Conservation (phyloP, 2,113 vertebrate genomes). For the Okapia johnstoni region DNA sequence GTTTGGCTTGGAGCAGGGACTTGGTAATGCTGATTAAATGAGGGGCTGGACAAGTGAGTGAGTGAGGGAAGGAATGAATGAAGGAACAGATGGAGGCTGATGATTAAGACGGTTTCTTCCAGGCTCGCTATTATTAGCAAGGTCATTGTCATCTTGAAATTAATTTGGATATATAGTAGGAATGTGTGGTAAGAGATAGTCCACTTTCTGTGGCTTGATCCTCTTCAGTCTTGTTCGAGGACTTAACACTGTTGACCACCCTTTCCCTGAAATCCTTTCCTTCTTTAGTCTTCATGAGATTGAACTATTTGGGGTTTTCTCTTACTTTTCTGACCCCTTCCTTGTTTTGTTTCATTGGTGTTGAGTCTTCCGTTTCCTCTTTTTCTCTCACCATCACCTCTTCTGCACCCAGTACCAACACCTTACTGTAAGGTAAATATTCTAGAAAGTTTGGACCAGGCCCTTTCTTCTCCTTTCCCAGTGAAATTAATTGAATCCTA, state of each 20-base stretch:
- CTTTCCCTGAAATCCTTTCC: background rate
- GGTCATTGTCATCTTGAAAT: background rate
- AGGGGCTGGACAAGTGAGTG: background rate
- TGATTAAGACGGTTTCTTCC: background rate
- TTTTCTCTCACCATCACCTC: background rate
- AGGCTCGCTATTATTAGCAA: background rate
- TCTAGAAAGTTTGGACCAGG: background rate
- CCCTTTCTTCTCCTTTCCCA: background rate
- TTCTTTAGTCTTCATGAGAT: background rate
- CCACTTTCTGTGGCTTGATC: background rate
- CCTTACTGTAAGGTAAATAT: background rate
- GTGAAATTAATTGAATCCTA: background rate
- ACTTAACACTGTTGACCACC: background rate
- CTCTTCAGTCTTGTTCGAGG: background rate
- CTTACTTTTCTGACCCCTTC: background rate
- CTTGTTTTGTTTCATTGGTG: background rate
- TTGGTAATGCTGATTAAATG: background rate
- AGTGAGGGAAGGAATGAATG: background rate
- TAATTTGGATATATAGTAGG: background rate
- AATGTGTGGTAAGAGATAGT: background rate
- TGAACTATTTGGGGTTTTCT: background rate
- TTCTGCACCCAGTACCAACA: background rate
- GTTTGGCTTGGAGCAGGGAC: background rate
- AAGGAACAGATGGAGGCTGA: background rate
- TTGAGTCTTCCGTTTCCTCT: background rate